Percentiles rank a stretch among this genome's conserved stretches.
Conservation (phyloP, 37 sponge, comb jelly and placozoan species). For the Dysidea cf. avara region DNA sequence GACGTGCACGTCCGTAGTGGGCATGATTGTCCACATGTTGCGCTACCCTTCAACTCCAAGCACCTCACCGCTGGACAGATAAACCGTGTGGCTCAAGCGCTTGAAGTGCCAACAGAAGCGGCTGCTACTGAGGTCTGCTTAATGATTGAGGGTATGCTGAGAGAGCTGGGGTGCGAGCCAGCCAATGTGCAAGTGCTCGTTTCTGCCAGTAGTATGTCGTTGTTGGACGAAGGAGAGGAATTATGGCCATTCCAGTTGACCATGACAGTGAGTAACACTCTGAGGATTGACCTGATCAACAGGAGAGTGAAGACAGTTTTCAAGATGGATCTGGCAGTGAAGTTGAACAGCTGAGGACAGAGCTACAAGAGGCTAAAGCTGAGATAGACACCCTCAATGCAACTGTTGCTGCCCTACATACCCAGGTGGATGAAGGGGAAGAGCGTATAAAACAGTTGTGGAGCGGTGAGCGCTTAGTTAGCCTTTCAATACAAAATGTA, state of each 20-base stretch:
- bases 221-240: not conserved
- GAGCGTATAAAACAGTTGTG: constrained; percentile 12
- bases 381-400: constrained; percentile 1
- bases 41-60: not conserved
- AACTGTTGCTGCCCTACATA: not conserved
- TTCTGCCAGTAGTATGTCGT: not conserved
- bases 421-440: not conserved
- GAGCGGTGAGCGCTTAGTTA: too few relatives aligned
- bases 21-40: too few relatives aligned
- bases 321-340: not conserved
- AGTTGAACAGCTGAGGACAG: not conserved
- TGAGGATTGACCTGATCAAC: too few relatives aligned
- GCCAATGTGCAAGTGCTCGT: constrained; percentile 16
- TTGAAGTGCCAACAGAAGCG: constrained; percentile 4
- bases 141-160: constrained; percentile 11
- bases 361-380: constrained; percentile 3
- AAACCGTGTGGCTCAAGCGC: not conserved
- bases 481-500: too few relatives aligned
- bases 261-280: too few relatives aligned
- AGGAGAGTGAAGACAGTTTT: too few relatives aligned
- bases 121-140: not conserved
- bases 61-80: constrained; percentile 6
- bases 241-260: too few relatives aligned
- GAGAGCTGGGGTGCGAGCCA: constrained; percentile 4
- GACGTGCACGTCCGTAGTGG: too few relatives aligned